Base-by-base conservation (phyloP, 2,113 vertebrate genomes). In the Pterocles gutturalis region DNA sequence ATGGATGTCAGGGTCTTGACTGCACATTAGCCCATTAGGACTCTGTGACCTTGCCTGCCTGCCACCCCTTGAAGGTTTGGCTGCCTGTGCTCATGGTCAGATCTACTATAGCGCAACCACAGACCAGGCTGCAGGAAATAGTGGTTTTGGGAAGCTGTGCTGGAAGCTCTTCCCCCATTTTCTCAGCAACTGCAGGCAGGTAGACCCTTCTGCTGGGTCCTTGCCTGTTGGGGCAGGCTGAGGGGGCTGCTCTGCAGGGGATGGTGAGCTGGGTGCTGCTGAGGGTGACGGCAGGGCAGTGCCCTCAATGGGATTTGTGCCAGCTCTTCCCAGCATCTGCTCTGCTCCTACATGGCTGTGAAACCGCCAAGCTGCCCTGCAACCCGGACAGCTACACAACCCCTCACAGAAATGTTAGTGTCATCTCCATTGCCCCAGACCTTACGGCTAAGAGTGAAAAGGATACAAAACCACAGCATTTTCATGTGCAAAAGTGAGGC, bases 241-340 rank as follows among this genome's bases (percentile, higher is more conserved):
- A 53, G 11, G 14, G 17, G 5, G 4, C 11, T 43, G 38, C 11
- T 65, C 29, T 0, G 0, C 22, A 43, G 11, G 14, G 33, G 7
- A 33, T 0, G 2, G 13, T 26, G 48, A 69, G 7, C 9, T 0
- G 1, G 13, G 26, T 58, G 29, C 21, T 3, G 3, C 21, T 3
- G 3, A 22, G 26, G 31, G n/a, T 24, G 45, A 45, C 1, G 2
- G 29, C 45, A 49, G 7, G n/a, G 10, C 43, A 15, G 8, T 51
- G 33, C 17, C 41, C 17, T 43, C 75, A 24, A 9, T 0, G 2
- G n/a, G 46, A 67, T 22, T 20, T 24, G 15, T n/a, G 20, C 38
- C n/a, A 29, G 22, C 22, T 17, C n/a, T 87, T 46, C 29, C 17
- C 24, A 11, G 33, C 10, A 11, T 36, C 43, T 71, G 18, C 36